Evolutionary conservation across 2,113 vertebrate genomes (phyloP).

Genomic region (Pandion haliaetus): DNA sequence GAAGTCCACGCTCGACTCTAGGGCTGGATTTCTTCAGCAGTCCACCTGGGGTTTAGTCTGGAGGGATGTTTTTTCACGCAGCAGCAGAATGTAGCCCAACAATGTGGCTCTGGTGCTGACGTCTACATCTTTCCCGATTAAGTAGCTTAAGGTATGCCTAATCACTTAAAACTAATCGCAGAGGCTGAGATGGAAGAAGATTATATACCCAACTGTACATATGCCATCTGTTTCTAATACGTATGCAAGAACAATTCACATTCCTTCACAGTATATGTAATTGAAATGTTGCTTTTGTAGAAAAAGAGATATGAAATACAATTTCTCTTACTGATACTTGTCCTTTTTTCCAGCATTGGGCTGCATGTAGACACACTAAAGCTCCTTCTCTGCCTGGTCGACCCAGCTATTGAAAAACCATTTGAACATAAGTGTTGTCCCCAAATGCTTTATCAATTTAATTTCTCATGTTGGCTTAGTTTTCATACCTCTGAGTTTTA

Average conservation of each 20-base stretch:
- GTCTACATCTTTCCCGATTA: neutral
- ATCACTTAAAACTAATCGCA: neutral
- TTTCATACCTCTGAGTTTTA: neutral
- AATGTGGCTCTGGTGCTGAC: neutral
- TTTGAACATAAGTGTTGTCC: neutral
- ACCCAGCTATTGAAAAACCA: neutral
- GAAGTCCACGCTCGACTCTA: rapidly evolving
- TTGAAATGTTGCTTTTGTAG: neutral
- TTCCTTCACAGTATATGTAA: neutral
- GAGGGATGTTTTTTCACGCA: neutral
- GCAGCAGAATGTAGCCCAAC: neutral
- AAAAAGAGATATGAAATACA: neutral
- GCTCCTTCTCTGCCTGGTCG: neutral
- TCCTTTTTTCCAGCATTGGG: neutral
- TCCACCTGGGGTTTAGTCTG: neutral
- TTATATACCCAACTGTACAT: neutral
- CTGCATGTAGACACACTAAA: neutral
- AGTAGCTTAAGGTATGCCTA: neutral
- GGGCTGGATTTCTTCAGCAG: neutral
- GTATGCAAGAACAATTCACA: neutral
- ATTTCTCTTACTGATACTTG: neutral
- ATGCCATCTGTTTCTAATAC: neutral
- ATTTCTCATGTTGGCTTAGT: neutral
- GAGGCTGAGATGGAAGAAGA: neutral
- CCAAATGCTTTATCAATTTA: neutral